A percentile compares a stretch with the other conserved stretches of the same genome.
phyloP scores from a whole-genome alignment of 2,113 vertebrate genomes.

The Cephalopholis sonnerati region DNA sequence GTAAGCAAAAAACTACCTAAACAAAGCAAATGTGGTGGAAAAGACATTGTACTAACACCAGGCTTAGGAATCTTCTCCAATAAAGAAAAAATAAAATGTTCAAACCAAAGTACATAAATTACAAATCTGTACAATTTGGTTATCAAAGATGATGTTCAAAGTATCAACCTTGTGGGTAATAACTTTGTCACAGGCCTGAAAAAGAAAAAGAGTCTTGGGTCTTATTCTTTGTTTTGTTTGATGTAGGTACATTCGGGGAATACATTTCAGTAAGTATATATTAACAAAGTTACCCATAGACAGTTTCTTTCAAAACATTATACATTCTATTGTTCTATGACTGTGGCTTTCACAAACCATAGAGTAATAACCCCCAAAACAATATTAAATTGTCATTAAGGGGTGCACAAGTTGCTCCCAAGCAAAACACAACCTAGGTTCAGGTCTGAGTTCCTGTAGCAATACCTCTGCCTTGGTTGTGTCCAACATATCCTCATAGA shows the following conservation, averaged over 20 bases:
- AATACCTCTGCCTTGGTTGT: background rate
- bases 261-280: slow-evolving; percentile 11
- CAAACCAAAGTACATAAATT: slow-evolving; percentile 90
- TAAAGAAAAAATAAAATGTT: slow-evolving; percentile 76
- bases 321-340: slow-evolving; percentile 32
- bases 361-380: slow-evolving; percentile 31
- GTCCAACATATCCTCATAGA: no score
- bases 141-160: slow-evolving; percentile 72
- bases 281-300: slow-evolving; percentile 1
- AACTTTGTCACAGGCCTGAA: slow-evolving; percentile 2
- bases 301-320: slow-evolving; percentile 9
- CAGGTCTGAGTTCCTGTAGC: background rate
- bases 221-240: slow-evolving; percentile 18
- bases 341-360: slow-evolving; percentile 29
- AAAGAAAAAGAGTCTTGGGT: background rate
- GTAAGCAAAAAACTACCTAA: slow-evolving; percentile 52
- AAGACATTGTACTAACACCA: slow-evolving; percentile 37
- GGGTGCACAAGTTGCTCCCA: background rate
- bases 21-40: slow-evolving; percentile 80
- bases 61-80: slow-evolving; percentile 70
- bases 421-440: background rate
- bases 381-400: slow-evolving; percentile 5
- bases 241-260: slow-evolving; percentile 4
- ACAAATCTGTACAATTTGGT: slow-evolving; percentile 89
- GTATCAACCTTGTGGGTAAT: slow-evolving; percentile 6